Evolutionary conservation across 2,113 vertebrate genomes (phyloP), one percentile per base, ranked within the genome.

Genomic region (Dasypus novemcinctus): DNA sequence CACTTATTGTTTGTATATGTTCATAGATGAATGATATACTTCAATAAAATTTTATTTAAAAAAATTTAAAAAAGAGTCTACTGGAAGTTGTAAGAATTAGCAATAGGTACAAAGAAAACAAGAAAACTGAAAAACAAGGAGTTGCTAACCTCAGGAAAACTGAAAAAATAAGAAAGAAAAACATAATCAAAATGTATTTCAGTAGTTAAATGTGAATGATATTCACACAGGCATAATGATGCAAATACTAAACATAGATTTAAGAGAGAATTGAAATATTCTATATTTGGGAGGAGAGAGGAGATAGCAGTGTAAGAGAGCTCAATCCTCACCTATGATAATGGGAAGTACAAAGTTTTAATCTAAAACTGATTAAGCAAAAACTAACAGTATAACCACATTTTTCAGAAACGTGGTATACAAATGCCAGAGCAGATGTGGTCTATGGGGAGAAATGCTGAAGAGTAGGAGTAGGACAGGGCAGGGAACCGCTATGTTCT

Each of bases 111-210:
- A 93, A 61, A 91, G 33, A 59, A 90, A 94, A 63, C 29, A 93
- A 87, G 52, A 52, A 80, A 75, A 90, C 38, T 84, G 36, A 71
- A 90, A 87, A 68, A 66, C 9, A 68, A 80, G 18, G 36, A 57
- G 49, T 59, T 85, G 59, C 87, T 90, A 79, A 87, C 25, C 27
- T 80, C 18, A 41, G 3, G 74, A 54, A 80, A 93, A 69, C 18
- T 2, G 7, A 33, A 91, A 95, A 93, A 76, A 29, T 21, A 46
- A 87, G 95, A 83, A 82, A 54, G 38, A 57, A 79, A 74, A 92
- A 63, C 29, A 74, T 43, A 63, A 93, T 41, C 46, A 61, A 4
- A n/a, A n/a, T 76, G 29, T 2, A 94, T 5, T 13, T 93, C 31
- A 72, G 13, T 57, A 52, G 20, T 61, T 69, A 79, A 1, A 92